phyloP scores from a whole-genome alignment of 2,113 vertebrate species.

The Stegostoma tigrinum region DNA sequence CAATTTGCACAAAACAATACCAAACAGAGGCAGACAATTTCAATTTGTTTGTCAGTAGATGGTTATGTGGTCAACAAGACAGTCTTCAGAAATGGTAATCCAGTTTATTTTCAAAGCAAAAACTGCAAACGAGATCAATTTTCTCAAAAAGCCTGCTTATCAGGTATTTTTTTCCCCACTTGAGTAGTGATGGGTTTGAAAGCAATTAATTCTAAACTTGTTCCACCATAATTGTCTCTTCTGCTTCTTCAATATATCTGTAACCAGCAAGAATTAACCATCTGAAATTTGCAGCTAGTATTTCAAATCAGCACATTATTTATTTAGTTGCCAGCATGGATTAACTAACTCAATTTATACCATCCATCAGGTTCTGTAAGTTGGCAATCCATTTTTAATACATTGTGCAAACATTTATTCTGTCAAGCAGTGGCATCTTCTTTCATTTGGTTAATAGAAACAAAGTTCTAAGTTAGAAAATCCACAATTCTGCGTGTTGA shows the following conservation, averaged over 20 bases:
- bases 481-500: background rate
- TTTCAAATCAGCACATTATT: background rate
- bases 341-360: background rate
- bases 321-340: background rate
- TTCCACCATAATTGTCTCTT: background rate
- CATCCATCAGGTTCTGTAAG: background rate
- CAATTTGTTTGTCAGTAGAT: background rate
- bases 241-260: background rate
- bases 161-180: background rate
- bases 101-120: background rate
- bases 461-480: background rate
- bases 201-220: constrained; percentile 1
- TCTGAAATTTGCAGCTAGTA: background rate
- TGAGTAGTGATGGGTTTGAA: background rate
- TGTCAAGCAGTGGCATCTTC: background rate
- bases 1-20: background rate
- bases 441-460: background rate
- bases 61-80: background rate
- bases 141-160: background rate
- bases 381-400: background rate
- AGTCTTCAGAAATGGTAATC: background rate
- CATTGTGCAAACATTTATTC: too few relatives aligned
- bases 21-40: background rate
- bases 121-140: background rate
- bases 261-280: constrained; percentile 2